Evolutionary conservation across 2,888 invertebrate genomes (phyloP), one percentile per base, ranked within the genome.

Genomic region (Amphipoea oculea): DNA sequence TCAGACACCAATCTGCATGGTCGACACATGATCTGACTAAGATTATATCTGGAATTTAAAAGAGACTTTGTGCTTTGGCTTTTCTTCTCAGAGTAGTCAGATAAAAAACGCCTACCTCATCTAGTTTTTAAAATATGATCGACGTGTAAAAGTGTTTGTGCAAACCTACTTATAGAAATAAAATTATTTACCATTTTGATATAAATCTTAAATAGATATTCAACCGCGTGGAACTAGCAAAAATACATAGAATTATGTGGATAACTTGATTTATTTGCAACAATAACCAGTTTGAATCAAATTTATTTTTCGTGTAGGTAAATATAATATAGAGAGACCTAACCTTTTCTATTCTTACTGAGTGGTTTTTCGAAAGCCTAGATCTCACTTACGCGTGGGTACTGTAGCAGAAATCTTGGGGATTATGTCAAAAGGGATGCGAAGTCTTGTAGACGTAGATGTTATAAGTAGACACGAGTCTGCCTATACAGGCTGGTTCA

Each of bases 351-450:
- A 4, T n/a, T 9, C 6, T 3, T 23, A 12, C 29, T 42, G 42
- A 63, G 62, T 62, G 36, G 42, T 54, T 68, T 17, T 20, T 40
- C 23, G 29, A 67, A 67, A 29, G 1, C 23, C 4, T 77, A 40
- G 23, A 42, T 40, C 36, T 23, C 3, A 62, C 0, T 57, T 5
- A 17, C 9, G 5, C 14, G 29, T 48, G 36, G 29, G 71, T 71
- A 11, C 42, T 29, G 4, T 45, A n/a, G 7, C 51, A 60, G 42
- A 51, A 11, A 60, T 72, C n/a, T 79, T n/a, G 29, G 3, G 45
- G 74, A 81, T 68, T 68, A 73, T 29, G 14, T 48, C 62, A 42
- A n/a, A 80, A 62, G 23, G 67, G 40, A 68, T 60, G 5, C 2
- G 29, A 12, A 20, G 29, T 29, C 9, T 5, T 12, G 29, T 40